Conservation (phyloP, 1,140 invertebrate species). For the Paracyclopina nana region DNA sequence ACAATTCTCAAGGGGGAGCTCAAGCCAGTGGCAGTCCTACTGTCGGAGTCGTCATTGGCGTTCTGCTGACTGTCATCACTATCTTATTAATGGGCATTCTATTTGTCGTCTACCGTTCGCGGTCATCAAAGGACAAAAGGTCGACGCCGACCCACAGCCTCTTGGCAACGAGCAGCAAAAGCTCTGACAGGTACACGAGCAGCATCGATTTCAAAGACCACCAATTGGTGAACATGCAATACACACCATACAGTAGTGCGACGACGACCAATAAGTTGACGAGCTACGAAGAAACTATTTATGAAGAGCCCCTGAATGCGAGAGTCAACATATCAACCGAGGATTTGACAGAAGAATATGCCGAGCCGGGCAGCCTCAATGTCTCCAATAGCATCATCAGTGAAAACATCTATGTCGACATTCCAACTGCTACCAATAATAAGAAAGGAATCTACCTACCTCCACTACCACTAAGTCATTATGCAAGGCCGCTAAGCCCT, state of each 20-base stretch:
- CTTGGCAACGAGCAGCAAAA: neutral
- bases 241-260: neutral
- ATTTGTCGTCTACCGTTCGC: slow-evolving; percentile 2
- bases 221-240: neutral
- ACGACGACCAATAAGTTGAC: neutral
- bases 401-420: slow-evolving; percentile 2
- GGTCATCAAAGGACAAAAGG: neutral
- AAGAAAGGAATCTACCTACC: no score
- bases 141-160: neutral
- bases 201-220: neutral
- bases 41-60: slow-evolving; percentile 1
- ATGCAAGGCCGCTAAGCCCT: neutral
- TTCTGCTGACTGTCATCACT: slow-evolving; percentile 14
- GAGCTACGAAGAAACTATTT: slow-evolving; percentile 5
- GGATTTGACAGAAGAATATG: slow-evolving; percentile 13
- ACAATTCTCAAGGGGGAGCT: no score
- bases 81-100: slow-evolving; percentile 6
- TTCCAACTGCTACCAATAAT: no score
- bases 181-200: no score
- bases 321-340: neutral
- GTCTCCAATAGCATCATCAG: neutral
- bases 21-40: no score
- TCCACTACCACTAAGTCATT: neutral
- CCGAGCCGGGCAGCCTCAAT: neutral
- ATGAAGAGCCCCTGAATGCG: slow-evolving; percentile 12